Percentiles rank a stretch among this genome's conserved stretches.
phyloP scores from a whole-genome alignment of 2,797 vertebrate species.

The Notolabrus celidotus region DNA sequence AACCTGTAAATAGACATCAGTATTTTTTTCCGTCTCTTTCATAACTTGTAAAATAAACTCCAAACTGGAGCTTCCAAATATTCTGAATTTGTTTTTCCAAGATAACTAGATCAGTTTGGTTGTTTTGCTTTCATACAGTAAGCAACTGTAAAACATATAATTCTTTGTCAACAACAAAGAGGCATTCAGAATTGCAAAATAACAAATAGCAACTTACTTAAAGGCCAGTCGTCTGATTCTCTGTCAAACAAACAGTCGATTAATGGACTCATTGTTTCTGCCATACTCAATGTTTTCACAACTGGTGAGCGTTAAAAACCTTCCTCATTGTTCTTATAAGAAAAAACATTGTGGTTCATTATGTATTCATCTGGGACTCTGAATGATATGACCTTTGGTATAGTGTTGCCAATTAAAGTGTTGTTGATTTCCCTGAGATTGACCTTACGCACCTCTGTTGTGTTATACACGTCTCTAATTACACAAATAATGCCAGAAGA shows the following conservation, averaged over 20 bases:
- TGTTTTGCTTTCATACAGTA: too few species aligned
- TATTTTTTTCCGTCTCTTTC: too few species aligned
- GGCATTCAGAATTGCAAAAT: background rate
- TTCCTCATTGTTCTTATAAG: background rate
- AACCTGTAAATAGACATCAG: too few species aligned
- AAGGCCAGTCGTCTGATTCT: background rate
- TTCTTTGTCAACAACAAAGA: too few species aligned
- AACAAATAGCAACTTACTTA: background rate
- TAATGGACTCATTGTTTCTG: background rate
- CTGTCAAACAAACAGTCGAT: background rate
- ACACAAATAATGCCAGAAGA: conserved; percentile 17
- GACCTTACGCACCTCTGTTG: background rate
- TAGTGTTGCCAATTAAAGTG: background rate
- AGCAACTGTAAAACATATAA: too few species aligned
- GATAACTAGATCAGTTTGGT: too few species aligned
- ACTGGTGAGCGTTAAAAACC: too few species aligned
- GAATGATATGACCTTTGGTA: background rate
- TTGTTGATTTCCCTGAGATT: background rate
- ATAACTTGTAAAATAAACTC: too few species aligned
- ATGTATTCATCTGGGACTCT: background rate
- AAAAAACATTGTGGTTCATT: background rate
- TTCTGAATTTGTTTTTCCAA: too few species aligned
- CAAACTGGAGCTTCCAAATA: too few species aligned
- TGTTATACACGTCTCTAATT: conserved; percentile 19
- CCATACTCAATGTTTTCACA: background rate